A percentile compares a stretch with the other conserved stretches of the same genome.
Evolutionary conservation across 2,888 invertebrate species (phyloP).

Genomic region (Zelleria hepariella): DNA sequence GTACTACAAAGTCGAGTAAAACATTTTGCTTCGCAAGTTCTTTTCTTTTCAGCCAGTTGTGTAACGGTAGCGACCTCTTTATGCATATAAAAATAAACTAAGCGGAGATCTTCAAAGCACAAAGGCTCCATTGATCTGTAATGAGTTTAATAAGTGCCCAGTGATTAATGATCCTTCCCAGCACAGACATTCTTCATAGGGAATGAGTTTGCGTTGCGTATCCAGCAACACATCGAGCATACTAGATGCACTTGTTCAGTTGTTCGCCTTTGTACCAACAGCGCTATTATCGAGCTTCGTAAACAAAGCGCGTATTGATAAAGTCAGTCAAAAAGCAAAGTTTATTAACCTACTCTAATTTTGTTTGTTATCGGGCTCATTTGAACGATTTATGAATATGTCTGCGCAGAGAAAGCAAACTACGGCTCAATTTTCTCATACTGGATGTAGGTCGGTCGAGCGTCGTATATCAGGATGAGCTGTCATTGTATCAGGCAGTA

Average conservation of each 20-base stretch:
- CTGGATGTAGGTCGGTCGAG: not conserved
- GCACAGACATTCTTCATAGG: slow-evolving; percentile 19
- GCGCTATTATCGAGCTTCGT: not conserved
- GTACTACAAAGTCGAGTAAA: not conserved
- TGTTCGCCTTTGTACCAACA: not conserved
- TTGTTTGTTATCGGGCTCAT: not conserved
- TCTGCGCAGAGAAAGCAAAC: not conserved
- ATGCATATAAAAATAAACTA: slow-evolving; percentile 37
- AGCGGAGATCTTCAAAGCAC: slow-evolving; percentile 29
- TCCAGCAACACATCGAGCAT: not conserved
- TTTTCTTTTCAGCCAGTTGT: slow-evolving; percentile 1
- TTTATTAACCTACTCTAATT: not conserved
- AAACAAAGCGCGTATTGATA: slow-evolving; percentile 1
- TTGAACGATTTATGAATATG: not conserved
- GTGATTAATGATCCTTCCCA: slow-evolving; percentile 44
- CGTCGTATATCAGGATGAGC: not conserved
- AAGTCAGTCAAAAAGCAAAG: not conserved
- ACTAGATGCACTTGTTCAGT: slow-evolving; percentile 1
- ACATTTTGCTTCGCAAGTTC: not conserved
- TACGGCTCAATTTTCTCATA: not conserved
- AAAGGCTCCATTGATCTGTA: slow-evolving; percentile 49
- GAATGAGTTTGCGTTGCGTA: not conserved
- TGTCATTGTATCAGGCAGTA: no score
- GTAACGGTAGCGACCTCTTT: slow-evolving; percentile 27
- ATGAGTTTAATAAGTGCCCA: slow-evolving; percentile 38